Base-by-base conservation (phyloP, 2,113 vertebrate species). In the Martes martes region DNA sequence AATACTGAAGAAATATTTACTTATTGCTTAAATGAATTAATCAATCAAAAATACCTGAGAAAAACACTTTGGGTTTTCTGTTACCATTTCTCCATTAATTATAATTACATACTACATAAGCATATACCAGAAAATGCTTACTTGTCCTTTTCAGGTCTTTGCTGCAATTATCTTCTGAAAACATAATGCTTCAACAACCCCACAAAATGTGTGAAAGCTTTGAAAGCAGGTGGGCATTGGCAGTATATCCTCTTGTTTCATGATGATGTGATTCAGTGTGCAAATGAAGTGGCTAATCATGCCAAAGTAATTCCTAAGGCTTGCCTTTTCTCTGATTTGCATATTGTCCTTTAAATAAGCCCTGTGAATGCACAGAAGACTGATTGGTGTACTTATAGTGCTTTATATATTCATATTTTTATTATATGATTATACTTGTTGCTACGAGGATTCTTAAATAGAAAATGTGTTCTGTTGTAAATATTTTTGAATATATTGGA, bases 281-380 rank as follows among this genome's bases (percentile, higher is more conserved):
- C 67, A 91, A 81, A 97, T 81, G 24, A 79, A 65, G 31, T 50
- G 31, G 45, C 45, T 96, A 73, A 90, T 97, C 42, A 85, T 42
- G 39, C 36, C 7, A 74, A 87, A 86, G 45, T 74, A 74, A 80
- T 82, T 80, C 21, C 39, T 71, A 84, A 94, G 55, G 14, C 2
- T 21, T 73, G 39, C 33, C 63, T 91, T 89, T 76, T 76, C 74
- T 94, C 65, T 97, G 50, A 91, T 93, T 95, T 96, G n/a, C 73
- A 79, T 85, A 78, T 88, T 88, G n/a, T 90, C 15, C 67, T 94
- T 82, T 94, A 94, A 94, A 95, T 26, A 90, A 95, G 65, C n/a
- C 39, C 59, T 81, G 33, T 42, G 71, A 92, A 78, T 91, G 55
- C n/a, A 42, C 52, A 74, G 80, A 76, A 67, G 55, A 42, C 28